Conservation (phyloP, 64 coral and sea anemone species). For the Trachythela sp. region DNA sequence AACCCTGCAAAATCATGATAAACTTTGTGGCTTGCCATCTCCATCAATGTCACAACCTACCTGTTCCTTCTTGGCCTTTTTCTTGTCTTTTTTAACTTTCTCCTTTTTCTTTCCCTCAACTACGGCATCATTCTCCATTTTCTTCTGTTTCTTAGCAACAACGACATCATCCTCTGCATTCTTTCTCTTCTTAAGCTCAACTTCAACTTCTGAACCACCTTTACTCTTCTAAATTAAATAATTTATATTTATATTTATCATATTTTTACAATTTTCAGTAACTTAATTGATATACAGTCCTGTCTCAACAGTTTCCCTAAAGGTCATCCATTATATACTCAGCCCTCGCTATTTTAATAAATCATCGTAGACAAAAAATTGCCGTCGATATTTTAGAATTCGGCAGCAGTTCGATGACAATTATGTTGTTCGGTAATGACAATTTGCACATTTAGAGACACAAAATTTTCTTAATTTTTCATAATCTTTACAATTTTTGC, state of each 20-base stretch:
- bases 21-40: too few relatives aligned
- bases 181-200: background rate
- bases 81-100: background rate
- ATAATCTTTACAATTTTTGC: too few relatives aligned
- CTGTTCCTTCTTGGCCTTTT: background rate
- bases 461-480: too few relatives aligned
- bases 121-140: background rate
- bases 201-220: background rate
- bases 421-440: too few relatives aligned
- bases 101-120: background rate
- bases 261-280: background rate
- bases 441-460: too few relatives aligned
- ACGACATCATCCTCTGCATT: background rate
- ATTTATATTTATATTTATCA: too few relatives aligned
- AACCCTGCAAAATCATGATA: too few relatives aligned
- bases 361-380: too few relatives aligned
- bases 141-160: background rate
- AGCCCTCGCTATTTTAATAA: too few relatives aligned
- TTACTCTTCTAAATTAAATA: slow-evolving; percentile 1
- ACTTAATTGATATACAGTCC: background rate
- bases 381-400: too few relatives aligned
- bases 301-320: background rate
- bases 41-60: background rate
- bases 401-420: too few relatives aligned
- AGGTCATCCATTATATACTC: too few relatives aligned